Conservation (phyloP, 2,113 vertebrate genomes). For the human region DNA sequence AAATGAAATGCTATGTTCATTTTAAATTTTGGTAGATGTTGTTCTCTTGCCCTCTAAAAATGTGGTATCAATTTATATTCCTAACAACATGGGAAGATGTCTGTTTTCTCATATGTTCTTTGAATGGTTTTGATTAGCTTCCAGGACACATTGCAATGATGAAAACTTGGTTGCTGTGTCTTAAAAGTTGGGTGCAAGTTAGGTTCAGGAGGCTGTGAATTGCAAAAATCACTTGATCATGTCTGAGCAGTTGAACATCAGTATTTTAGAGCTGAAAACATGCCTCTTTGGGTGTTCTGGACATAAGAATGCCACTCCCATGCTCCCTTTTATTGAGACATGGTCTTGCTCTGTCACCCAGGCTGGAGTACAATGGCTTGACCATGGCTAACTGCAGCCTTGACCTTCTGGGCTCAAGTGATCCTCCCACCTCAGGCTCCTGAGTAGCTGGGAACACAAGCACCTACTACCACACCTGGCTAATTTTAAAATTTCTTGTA, state of each 20-base stretch:
- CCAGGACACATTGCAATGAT: neutral
- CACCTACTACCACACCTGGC: no score
- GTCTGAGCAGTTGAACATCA: neutral
- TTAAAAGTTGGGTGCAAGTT: slow-evolving; percentile 2
- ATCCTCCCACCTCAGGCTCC: no score
- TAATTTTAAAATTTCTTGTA: no score
- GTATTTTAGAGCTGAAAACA: neutral
- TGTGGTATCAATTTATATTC: neutral
- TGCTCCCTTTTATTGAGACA: no score
- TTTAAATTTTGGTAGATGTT: neutral
- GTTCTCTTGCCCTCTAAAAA: neutral
- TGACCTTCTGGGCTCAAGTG: no score
- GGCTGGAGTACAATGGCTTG: no score
- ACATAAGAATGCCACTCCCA: neutral
- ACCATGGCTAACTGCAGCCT: no score
- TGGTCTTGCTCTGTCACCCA: no score
- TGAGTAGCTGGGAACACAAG: no score
- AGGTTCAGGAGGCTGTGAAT: neutral
- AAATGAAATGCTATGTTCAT: neutral
- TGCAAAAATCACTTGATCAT: neutral
- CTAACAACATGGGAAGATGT: neutral
- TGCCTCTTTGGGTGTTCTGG: neutral
- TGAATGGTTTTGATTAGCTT: neutral
- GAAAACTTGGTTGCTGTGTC: neutral
- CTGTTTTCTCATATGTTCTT: neutral